Evolutionary conservation across 2,797 vertebrate genomes (phyloP).

Genomic region (Syndactyla subalaris): DNA sequence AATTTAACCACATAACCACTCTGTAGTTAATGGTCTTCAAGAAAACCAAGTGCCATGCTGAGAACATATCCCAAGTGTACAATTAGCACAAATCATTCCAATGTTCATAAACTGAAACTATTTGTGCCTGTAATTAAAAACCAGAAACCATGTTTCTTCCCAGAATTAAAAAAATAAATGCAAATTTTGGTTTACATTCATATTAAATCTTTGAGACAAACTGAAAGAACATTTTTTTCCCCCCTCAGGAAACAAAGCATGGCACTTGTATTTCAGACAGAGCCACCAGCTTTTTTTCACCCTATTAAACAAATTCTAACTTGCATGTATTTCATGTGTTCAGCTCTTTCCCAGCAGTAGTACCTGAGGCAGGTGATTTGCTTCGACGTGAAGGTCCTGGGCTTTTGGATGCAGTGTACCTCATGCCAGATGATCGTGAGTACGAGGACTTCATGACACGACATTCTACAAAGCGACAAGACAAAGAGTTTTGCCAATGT

Average conservation of each 20-base stretch:
- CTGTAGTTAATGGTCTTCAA: background rate
- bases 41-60: background rate
- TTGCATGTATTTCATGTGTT: fast-evolving
- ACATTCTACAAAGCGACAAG: slow-evolving; percentile 83
- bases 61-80: background rate
- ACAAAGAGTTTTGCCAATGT: background rate
- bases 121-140: background rate
- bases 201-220: background rate
- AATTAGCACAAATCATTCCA: background rate
- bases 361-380: slow-evolving; percentile 94
- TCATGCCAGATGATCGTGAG: slow-evolving; percentile 80
- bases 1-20: background rate
- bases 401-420: slow-evolving; percentile 84
- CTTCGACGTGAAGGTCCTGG: slow-evolving; percentile 85
- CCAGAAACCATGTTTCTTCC: background rate
- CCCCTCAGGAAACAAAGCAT: background rate
- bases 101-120: background rate
- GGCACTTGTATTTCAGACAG: background rate
- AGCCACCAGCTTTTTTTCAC: background rate
- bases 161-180: background rate
- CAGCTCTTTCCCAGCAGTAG: background rate
- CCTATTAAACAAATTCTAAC: background rate
- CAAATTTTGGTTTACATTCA: background rate
- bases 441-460: slow-evolving; percentile 89
- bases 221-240: background rate